Conservation (phyloP, 2,797 vertebrate species). For the Amblyopsis hoosieri region DNA sequence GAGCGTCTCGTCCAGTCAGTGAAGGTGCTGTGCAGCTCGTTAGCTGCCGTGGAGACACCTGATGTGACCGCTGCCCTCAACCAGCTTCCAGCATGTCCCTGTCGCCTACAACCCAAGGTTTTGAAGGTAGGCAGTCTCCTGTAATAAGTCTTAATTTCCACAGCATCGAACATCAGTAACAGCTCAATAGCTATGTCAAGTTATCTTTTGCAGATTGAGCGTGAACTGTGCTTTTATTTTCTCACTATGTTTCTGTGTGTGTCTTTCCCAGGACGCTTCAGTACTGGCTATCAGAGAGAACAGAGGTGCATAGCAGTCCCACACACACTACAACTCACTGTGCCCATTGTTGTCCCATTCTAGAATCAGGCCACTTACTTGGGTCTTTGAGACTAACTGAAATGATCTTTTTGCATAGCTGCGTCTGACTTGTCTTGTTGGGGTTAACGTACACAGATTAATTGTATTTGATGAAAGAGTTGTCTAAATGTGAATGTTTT, state of each 20-base stretch:
- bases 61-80: conserved; percentile 90
- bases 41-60: conserved; percentile 89
- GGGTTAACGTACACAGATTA: too few species aligned
- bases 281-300: conserved; percentile 86
- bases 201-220: neutral
- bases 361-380: too few species aligned
- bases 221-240: neutral
- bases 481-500: too few species aligned
- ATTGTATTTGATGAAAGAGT: too few species aligned
- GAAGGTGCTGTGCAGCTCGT: conserved; percentile 91
- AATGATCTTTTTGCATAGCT: too few species aligned
- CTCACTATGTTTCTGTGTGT: conserved; percentile 30
- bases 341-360: neutral
- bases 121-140: conserved; percentile 80
- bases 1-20: conserved; percentile 94
- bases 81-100: conserved; percentile 92
- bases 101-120: conserved; percentile 90
- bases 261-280: conserved; percentile 82
- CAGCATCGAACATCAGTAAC: neutral
- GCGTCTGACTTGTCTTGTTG: too few species aligned
- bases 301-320: conserved; percentile 80
- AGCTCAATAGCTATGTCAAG: neutral
- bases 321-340: neutral
- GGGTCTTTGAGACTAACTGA: too few species aligned
- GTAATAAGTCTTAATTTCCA: neutral